These are phyloP conservation scores for Athene cunicularia DNA, from an alignment of 2,113 vertebrate species.

Conservation along the genomic window DNA sequence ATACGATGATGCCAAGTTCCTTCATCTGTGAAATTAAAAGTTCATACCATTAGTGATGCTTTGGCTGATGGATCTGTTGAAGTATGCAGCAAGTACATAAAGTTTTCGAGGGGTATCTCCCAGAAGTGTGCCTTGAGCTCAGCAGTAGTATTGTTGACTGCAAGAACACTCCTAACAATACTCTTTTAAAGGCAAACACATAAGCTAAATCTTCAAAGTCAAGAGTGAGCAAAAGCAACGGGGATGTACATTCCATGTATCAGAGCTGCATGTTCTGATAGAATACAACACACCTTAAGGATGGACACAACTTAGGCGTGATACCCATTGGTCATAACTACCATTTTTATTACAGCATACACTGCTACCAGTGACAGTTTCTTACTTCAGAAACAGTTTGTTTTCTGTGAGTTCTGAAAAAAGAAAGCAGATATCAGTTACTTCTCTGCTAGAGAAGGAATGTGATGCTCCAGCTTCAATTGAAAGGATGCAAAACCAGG, in stretches of 20 bases:
- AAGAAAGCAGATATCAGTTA: not conserved
- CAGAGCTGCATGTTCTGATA: not conserved
- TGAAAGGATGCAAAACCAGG: not conserved
- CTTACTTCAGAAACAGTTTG: not conserved
- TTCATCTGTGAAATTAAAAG: constrained; percentile 87
- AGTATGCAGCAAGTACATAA: not conserved
- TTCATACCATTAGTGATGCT: not conserved
- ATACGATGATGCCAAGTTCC: constrained; percentile 91
- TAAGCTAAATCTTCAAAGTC: not conserved
- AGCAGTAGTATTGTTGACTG: not conserved
- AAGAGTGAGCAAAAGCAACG: not conserved
- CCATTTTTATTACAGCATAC: not conserved
- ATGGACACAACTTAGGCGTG: not conserved
- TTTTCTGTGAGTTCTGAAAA: not conserved
- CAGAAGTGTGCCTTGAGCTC: not conserved
- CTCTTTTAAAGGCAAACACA: not conserved
- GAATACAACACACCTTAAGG: not conserved
- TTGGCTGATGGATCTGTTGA: not conserved
- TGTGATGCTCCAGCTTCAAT: not conserved
- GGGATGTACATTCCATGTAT: not conserved
- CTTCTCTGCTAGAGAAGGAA: not conserved
- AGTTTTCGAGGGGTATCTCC: not conserved
- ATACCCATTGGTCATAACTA: not conserved
- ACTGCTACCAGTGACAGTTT: not conserved
- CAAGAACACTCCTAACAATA: not conserved